phyloP scores from a whole-genome alignment of 2,797 vertebrate genomes.

The Coreius guichenoti region DNA sequence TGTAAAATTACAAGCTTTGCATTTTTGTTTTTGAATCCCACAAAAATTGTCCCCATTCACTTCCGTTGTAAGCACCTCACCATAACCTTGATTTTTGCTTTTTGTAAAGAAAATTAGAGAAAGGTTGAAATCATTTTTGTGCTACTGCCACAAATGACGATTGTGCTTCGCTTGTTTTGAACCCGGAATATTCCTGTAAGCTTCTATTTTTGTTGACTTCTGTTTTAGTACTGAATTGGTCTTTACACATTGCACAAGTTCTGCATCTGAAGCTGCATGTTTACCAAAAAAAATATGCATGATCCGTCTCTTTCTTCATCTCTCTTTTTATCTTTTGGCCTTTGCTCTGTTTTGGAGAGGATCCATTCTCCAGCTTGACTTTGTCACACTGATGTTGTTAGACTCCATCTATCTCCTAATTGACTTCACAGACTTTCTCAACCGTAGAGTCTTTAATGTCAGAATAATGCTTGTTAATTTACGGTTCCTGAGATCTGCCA shows the following conservation, averaged over 20 bases:
- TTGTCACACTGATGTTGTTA: constrained; percentile 68
- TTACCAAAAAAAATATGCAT: not conserved
- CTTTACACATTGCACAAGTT: not conserved
- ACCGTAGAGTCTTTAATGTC: constrained; percentile 69
- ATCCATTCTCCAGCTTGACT: constrained; percentile 66
- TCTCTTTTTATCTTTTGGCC: constrained; percentile 47
- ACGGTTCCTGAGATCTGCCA: constrained; percentile 64
- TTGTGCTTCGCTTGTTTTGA: not conserved
- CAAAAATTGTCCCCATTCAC: not conserved
- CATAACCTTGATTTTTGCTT: not conserved
- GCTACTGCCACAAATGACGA: not conserved
- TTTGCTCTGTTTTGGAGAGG: constrained; percentile 61
- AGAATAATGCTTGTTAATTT: constrained; percentile 74
- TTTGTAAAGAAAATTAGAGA: not conserved
- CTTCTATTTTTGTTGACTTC: not conserved
- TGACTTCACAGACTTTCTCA: constrained; percentile 69
- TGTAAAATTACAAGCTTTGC: not conserved
- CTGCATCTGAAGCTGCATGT: not conserved
- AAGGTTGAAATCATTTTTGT: not conserved
- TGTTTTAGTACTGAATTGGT: not conserved
- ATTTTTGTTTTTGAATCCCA: not conserved
- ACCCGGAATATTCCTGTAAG: not conserved
- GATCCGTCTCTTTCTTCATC: constrained; percentile 17
- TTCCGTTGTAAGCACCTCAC: not conserved
- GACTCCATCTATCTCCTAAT: constrained; percentile 70